Evolutionary conservation across 2,888 invertebrate genomes (phyloP).

Genomic region (Mythimna impura): DNA sequence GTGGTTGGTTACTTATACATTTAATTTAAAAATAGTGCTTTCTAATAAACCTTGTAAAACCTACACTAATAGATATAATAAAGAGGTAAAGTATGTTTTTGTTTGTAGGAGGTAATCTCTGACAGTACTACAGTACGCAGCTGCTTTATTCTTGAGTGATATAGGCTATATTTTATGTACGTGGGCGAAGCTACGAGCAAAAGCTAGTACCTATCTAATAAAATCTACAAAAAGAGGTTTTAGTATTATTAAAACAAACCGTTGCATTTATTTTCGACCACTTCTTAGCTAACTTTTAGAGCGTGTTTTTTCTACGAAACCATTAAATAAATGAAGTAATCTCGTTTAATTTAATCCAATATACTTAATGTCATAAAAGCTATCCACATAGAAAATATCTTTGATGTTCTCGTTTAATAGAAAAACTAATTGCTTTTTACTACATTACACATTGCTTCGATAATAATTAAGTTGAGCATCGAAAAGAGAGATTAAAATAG

Average conservation of each 20-base stretch:
- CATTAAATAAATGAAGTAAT: not conserved
- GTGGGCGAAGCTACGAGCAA: too few species aligned
- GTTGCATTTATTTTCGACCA: not conserved
- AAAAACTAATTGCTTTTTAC: conserved; percentile 41
- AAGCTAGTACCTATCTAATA: not conserved
- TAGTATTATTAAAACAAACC: not conserved
- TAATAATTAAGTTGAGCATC: conserved; percentile 12
- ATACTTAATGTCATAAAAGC: conserved; percentile 13
- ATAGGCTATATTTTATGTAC: too few species aligned
- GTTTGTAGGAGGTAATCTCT: too few species aligned
- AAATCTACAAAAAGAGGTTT: not conserved
- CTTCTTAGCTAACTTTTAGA: not conserved
- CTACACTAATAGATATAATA: too few species aligned
- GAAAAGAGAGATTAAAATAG: conserved; percentile 16
- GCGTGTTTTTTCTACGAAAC: not conserved
- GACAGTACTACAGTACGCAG: too few species aligned
- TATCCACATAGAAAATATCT: conserved; percentile 10
- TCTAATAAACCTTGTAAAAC: not conserved
- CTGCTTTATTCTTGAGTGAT: too few species aligned
- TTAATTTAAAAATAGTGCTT: too few species aligned
- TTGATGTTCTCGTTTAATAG: conserved; percentile 16
- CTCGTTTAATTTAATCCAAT: conserved; percentile 16
- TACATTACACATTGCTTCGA: conserved; percentile 2
- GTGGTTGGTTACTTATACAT: too few species aligned
- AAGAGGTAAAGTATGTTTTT: too few species aligned